Evolutionary conservation across 2,113 vertebrate genomes (phyloP), one percentile per base, ranked within the genome.

Genomic region (Tetrao urogallus): DNA sequence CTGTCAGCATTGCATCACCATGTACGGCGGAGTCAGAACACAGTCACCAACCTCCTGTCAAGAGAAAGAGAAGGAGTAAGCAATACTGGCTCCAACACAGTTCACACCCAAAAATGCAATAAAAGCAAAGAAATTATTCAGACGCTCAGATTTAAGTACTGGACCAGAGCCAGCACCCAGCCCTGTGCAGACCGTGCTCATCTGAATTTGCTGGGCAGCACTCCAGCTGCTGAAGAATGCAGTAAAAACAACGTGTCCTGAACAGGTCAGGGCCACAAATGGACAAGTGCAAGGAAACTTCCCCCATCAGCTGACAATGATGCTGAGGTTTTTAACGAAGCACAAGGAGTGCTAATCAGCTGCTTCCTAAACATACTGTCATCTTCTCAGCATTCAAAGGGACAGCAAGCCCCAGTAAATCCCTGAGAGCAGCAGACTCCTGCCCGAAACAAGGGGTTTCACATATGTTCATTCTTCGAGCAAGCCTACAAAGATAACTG

Each of bases 1-100:
- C 40, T 93, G 83, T 75, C 94, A 97, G 94, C 95, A 95, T 97
- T 48, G 77, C 93, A 90, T 83, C 36, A 88, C 88, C 76, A 3
- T 45, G 86, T 83, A 74, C 0, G 76, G 13, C 2, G 1, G 38
- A 0, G 38, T 3, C 52, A 24, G 77, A 76, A 75, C 67, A 1
- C 57, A 83, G 79, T 93, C 94, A 96, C 67, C 5, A 0, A 24
- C 52, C 20, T 38, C 6, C 95, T 94, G 94, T 0, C 13, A 25
- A 66, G 67, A 67, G 45, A 85, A 60, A 54, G 50, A 88, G 22
- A 60, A 56, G 65, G 72, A 58, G 52, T 97, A 64, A 92, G 87
- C 11, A 69, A 27, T 75, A 60, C 7, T 24, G 50, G 8, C 64
- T 79, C 42, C 72, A 76, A 28, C 6, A 16, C 28, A 24, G 28